Percentiles rank a stretch among this genome's conserved stretches.
Evolutionary conservation across 1,140 invertebrate genomes (phyloP).

Genomic region (Chrysopa pallens): DNA sequence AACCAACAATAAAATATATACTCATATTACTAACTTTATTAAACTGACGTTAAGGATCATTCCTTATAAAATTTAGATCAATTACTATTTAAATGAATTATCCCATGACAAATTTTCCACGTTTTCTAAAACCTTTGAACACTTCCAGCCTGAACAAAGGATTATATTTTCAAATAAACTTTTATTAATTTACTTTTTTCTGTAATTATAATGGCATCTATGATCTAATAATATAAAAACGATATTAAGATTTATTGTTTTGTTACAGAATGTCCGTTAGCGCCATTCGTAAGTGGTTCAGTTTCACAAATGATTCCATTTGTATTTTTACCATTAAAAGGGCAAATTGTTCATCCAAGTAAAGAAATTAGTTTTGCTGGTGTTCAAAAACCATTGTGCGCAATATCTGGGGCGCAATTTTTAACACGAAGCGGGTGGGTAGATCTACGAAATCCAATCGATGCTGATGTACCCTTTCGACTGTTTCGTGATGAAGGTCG

Average conservation of each 20-base stretch:
- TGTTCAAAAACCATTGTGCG: constrained; percentile 61
- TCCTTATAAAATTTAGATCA: no score
- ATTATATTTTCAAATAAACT: no score
- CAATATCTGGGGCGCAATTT: constrained; percentile 66
- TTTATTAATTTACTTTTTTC: no score
- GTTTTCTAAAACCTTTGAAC: no score
- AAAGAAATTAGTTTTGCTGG: constrained; percentile 65
- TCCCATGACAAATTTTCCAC: no score
- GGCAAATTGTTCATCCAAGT: constrained; percentile 71
- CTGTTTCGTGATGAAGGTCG: constrained; percentile 60
- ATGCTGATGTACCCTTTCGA: constrained; percentile 59
- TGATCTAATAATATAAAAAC: no score
- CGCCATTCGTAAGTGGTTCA: constrained; percentile 55
- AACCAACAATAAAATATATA: no score
- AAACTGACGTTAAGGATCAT: no score
- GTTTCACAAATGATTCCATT: constrained; percentile 68
- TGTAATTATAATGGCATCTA: no score
- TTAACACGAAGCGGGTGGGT: constrained; percentile 57
- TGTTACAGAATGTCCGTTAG: constrained; percentile 61
- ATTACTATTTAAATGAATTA: no score
- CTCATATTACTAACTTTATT: no score
- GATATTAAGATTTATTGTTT: constrained; percentile 14
- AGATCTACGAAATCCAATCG: constrained; percentile 52
- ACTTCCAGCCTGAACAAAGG: no score
- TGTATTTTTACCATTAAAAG: constrained; percentile 63